Evolutionary conservation across 1,140 invertebrate species (phyloP).

Genomic region (Branchinecta lynchi): DNA sequence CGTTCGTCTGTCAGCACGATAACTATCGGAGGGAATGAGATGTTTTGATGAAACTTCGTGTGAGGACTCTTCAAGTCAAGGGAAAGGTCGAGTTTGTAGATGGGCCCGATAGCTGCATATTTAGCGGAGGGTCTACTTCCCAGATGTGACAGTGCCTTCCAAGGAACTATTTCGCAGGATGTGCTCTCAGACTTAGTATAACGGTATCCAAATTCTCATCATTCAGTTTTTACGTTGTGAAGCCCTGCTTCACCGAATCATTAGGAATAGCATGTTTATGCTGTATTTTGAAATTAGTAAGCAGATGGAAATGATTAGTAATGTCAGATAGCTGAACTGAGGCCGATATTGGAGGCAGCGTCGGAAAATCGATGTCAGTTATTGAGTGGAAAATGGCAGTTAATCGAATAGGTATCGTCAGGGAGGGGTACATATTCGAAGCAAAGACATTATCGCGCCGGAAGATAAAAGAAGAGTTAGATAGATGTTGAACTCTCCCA

Average conservation of each 20-base stretch:
- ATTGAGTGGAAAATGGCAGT: not conserved
- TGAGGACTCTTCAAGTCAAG: too few species aligned
- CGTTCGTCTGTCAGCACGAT: too few species aligned
- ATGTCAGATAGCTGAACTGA: slow-evolving; percentile 1
- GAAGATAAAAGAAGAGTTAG: slow-evolving; percentile 10
- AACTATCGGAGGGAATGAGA: too few species aligned
- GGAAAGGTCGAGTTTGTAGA: too few species aligned
- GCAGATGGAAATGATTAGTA: not conserved
- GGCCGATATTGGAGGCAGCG: not conserved
- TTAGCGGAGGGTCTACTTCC: too few species aligned
- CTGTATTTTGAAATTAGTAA: not conserved
- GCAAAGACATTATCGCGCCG: not conserved
- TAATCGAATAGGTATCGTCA: slow-evolving; percentile 4
- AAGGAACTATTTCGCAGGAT: not conserved
- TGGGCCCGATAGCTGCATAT: too few species aligned
- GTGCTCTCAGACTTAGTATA: not conserved
- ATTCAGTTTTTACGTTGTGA: slow-evolving; percentile 10
- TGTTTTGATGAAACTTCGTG: too few species aligned
- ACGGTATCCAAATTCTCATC: not conserved
- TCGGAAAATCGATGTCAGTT: not conserved
- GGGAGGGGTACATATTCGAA: slow-evolving; percentile 1
- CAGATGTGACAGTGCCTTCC: too few species aligned
- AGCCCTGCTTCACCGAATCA: not conserved
- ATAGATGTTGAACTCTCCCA: not conserved
- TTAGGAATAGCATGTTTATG: not conserved